These are phyloP conservation scores for Pangasius krempfi DNA, from an alignment of 2,797 vertebrate genomes.

Conservation along the genomic window DNA sequence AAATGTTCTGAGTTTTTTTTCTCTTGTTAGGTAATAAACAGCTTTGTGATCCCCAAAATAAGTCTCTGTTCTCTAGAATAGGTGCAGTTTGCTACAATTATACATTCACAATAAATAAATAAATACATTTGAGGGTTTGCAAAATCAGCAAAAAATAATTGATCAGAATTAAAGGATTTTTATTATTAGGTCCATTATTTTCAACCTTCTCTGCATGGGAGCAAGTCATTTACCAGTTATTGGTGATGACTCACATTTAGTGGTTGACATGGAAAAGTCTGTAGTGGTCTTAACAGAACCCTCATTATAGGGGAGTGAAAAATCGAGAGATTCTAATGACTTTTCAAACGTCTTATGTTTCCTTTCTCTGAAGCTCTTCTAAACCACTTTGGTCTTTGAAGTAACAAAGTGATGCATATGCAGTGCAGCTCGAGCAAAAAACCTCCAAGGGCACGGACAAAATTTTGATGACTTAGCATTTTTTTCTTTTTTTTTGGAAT, in stretches of 20 bases:
- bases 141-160: background rate
- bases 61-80: background rate
- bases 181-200: slow-evolving; percentile 1
- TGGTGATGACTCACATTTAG: background rate
- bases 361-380: slow-evolving; percentile 18
- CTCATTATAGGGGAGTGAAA: background rate
- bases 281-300: slow-evolving; percentile 25
- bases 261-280: slow-evolving; percentile 21
- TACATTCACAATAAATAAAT: background rate
- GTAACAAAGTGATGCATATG: slow-evolving; percentile 26
- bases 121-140: background rate
- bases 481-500: background rate
- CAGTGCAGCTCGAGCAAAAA: slow-evolving; percentile 9
- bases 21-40: background rate
- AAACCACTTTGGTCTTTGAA: slow-evolving; percentile 23
- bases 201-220: background rate
- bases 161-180: background rate
- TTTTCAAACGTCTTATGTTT: background rate
- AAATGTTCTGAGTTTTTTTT: background rate
- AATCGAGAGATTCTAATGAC: background rate
- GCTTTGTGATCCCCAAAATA: background rate
- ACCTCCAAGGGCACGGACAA: background rate
- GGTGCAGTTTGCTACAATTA: background rate
- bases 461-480: slow-evolving; percentile 8
- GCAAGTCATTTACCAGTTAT: background rate